These are phyloP conservation scores for Drosophila serrata DNA, from an alignment of 1,140 invertebrate genomes.

Conservation along the genomic window DNA sequence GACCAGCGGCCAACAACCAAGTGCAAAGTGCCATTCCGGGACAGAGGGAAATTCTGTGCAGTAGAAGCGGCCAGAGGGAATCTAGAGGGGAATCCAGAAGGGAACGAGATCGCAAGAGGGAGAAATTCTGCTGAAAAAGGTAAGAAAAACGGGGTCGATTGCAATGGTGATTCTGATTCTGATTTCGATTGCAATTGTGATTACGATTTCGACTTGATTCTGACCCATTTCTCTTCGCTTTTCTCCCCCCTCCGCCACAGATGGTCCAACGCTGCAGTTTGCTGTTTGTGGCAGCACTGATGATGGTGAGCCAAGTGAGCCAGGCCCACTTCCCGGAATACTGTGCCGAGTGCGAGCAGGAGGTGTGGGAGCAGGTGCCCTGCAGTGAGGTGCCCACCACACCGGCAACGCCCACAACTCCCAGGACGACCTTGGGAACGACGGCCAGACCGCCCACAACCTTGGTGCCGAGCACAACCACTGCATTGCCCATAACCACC, in stretches of 20 bases:
- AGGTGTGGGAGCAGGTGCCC: slow-evolving; percentile 81
- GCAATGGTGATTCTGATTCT: not conserved
- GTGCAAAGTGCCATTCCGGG: slow-evolving; percentile 28
- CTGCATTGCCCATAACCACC: slow-evolving; percentile 8
- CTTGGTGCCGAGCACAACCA: not conserved
- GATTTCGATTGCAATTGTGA: not conserved
- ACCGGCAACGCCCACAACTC: not conserved
- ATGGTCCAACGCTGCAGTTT: slow-evolving; percentile 67
- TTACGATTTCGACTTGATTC: not conserved
- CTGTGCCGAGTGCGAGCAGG: slow-evolving; percentile 77
- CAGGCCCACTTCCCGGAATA: slow-evolving; percentile 67
- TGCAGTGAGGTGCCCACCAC: slow-evolving; percentile 69
- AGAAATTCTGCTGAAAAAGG: slow-evolving; percentile 72
- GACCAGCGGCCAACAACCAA: slow-evolving; percentile 41
- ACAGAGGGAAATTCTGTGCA: slow-evolving; percentile 11
- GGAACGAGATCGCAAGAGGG: slow-evolving; percentile 10
- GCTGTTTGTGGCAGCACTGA: slow-evolving; percentile 31
- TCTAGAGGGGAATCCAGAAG: slow-evolving; percentile 11
- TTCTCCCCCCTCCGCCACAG: slow-evolving; percentile 21
- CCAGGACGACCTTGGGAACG: not conserved
- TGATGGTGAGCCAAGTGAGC: slow-evolving; percentile 23
- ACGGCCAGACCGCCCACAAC: slow-evolving; percentile 27
- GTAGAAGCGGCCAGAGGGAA: too few relatives aligned
- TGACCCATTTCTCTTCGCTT: slow-evolving; percentile 27
- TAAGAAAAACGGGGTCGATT: slow-evolving; percentile 41